Evolutionary conservation across 2,888 invertebrate genomes (phyloP).

Genomic region (Dynastes hyllus): DNA sequence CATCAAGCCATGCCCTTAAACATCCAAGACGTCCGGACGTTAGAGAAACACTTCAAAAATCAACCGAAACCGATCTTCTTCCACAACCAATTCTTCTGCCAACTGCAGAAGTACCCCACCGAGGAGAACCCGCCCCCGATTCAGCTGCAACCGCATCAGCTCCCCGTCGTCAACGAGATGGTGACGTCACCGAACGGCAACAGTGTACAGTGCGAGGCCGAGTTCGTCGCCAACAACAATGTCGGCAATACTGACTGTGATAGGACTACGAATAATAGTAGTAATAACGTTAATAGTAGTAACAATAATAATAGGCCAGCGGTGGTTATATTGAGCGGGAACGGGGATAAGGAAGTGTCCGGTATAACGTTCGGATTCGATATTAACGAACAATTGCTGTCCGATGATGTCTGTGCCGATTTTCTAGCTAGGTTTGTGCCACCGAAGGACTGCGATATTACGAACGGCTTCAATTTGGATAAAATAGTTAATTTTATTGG

Average conservation of each 20-base stretch:
- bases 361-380: slow-evolving; percentile 89
- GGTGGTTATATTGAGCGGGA: slow-evolving; percentile 82
- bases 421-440: slow-evolving; percentile 71
- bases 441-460: slow-evolving; percentile 65
- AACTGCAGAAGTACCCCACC: slow-evolving; percentile 25
- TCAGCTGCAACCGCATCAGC: slow-evolving; percentile 11
- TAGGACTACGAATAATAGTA: slow-evolving; percentile 45
- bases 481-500: slow-evolving; percentile 79
- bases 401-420: slow-evolving; percentile 70
- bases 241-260: slow-evolving; percentile 33
- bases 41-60: slow-evolving; percentile 72
- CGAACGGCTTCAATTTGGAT: slow-evolving; percentile 74
- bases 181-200: background rate
- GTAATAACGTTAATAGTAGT: slow-evolving; percentile 59
- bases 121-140: slow-evolving; percentile 11
- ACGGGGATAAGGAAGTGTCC: slow-evolving; percentile 75
- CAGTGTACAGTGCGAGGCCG: slow-evolving; percentile 39
- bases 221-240: slow-evolving; percentile 40
- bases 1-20: slow-evolving; percentile 66
- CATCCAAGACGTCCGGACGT: slow-evolving; percentile 72
- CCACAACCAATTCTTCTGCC: slow-evolving; percentile 32
- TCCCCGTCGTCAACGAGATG: slow-evolving; percentile 11
- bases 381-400: slow-evolving; percentile 82
- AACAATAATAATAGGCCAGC: slow-evolving; percentile 74
- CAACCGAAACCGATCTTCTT: slow-evolving; percentile 53